A percentile compares a stretch with the other conserved stretches of the same genome.
Conservation (phyloP, 1,140 invertebrate genomes). For the Pachypsylla venusta region DNA sequence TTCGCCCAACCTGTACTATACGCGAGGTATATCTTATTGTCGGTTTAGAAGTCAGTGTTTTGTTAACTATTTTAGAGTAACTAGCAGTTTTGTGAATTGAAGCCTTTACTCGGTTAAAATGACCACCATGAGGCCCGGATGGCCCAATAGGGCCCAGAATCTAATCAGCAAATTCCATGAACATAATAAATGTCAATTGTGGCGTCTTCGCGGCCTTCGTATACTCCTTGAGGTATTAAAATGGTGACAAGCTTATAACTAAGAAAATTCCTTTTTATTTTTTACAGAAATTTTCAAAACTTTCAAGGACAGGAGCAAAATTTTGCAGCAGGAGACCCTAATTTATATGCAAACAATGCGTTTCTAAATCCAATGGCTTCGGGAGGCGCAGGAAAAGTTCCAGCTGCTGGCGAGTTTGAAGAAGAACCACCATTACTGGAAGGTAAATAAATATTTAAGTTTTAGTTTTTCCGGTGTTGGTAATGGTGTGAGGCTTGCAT, state of each 20-base stretch:
- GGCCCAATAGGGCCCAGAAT: too few relatives aligned
- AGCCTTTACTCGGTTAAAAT: too few relatives aligned
- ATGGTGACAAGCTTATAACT: background rate
- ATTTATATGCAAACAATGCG: background rate
- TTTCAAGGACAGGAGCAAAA: background rate
- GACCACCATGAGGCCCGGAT: too few relatives aligned
- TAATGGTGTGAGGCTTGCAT: too few relatives aligned
- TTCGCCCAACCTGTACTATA: too few relatives aligned
- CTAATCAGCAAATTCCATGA: background rate
- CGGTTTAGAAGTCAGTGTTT: too few relatives aligned
- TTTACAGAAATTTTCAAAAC: conserved; percentile 8
- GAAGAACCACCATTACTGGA: conserved; percentile 4
- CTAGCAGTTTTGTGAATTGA: too few relatives aligned
- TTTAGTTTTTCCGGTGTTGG: background rate
- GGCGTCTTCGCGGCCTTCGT: background rate
- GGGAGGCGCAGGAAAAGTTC: background rate
- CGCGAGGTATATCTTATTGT: too few relatives aligned
- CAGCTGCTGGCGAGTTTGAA: background rate
- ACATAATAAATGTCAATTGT: background rate
- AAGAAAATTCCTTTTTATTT: background rate
- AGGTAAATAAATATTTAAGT: background rate
- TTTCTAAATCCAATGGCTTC: background rate
- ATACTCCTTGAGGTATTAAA: background rate
- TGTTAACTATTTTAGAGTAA: too few relatives aligned
- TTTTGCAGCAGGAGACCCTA: background rate